Conservation (phyloP, 2,888 invertebrate genomes). For the Adelognathus sp. region DNA sequence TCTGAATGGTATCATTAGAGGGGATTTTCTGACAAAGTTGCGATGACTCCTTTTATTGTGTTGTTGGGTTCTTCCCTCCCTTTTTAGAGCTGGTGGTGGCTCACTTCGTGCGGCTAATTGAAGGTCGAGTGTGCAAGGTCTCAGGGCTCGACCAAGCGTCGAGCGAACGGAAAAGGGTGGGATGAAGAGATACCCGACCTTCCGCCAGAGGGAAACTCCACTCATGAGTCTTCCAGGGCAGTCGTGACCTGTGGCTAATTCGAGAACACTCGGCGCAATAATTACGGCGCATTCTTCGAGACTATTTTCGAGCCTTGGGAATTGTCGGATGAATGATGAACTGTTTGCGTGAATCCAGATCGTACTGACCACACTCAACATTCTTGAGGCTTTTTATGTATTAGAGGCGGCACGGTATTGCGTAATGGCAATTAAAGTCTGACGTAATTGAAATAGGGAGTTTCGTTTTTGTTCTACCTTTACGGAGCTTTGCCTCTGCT, state of each 20-base stretch:
- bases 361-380: neutral
- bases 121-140: constrained; percentile 31
- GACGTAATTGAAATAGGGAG: neutral
- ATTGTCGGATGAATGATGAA: constrained; percentile 10
- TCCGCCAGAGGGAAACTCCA: neutral
- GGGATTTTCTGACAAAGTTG: neutral
- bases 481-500: no score
- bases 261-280: constrained; percentile 33
- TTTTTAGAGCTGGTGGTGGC: neutral
- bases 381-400: neutral
- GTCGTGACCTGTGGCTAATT: constrained; percentile 36
- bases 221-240: constrained; percentile 1
- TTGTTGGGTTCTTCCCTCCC: neutral
- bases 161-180: neutral
- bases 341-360: neutral
- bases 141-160: neutral
- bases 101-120: neutral
- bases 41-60: neutral
- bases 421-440: neutral
- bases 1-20: neutral
- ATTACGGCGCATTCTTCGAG: constrained; percentile 26
- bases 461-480: neutral
- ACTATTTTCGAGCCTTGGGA: constrained; percentile 34
- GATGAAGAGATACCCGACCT: constrained; percentile 25
- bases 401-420: neutral